Evolutionary conservation across 2,888 invertebrate genomes (phyloP), one percentile per base, ranked within the genome.

Genomic region (Cantharis nigra): DNA sequence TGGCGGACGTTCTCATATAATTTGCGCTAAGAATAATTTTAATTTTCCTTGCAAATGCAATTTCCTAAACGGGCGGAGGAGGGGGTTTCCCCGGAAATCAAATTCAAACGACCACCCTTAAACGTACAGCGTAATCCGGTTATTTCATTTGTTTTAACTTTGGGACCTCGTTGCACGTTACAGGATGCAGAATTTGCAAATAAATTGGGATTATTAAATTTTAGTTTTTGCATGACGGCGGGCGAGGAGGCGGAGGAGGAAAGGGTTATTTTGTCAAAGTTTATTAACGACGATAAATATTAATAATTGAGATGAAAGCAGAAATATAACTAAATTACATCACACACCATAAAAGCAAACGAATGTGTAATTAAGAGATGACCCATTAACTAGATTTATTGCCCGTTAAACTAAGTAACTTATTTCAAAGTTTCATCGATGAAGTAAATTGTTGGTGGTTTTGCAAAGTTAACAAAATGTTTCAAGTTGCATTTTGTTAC

Each of bases 291-390:
- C 64, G 63, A 75, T 75, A 78, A 78, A 78, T 78, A 75, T 72
- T 30, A 20, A 63, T 75, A 78, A 78, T 75, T 75, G 63, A 75
- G 69, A 70, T 69, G 72, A 78, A 78, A 75, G 72, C 75, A 72
- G 75, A 75, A 75, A 75, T 72, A 63, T 78, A 78, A 78, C 72
- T 78, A 78, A 75, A 72, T 78, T 78, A 75, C 69, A 75, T 75
- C 75, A 72, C 62, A 72, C 75, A 75, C 75, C 72, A 78, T 69
- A 69, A 75, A 75, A 75, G 72, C 75, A 75, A 75, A 75, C 75
- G 78, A 78, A 78, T 78, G 75, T 70, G 75, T 71, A 75, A 72
- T 75, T 78, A 70, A 78, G 75, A 75, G 78, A 75, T 72, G 78
- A 63, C 78, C 78, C 72, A 71, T 77, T 74, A 77, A 77, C 74